Percentiles rank a stretch among this genome's conserved stretches.
Evolutionary conservation across 2,113 vertebrate species (phyloP).

Genomic region (Eulemur rufifrons): DNA sequence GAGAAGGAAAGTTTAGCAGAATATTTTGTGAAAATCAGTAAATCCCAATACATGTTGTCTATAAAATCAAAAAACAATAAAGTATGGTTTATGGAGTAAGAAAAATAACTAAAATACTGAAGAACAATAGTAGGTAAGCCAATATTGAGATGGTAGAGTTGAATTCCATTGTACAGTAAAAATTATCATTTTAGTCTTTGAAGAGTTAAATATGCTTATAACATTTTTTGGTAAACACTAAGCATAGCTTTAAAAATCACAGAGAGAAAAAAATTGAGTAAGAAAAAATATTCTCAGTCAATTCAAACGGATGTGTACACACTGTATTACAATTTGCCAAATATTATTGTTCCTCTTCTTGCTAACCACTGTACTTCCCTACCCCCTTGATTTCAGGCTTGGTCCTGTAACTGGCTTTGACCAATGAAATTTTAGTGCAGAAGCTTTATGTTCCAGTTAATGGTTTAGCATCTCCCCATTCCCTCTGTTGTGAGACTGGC

Average conservation of each 20-base stretch:
- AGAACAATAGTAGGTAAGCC: not conserved
- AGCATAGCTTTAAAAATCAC: not conserved
- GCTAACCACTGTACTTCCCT: not conserved
- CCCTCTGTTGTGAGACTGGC: not conserved
- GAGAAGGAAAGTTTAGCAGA: not conserved
- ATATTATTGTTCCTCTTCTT: not conserved
- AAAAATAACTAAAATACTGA: constrained; percentile 1
- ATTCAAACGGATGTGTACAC: not conserved
- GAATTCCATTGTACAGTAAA: not conserved
- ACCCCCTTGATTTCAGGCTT: not conserved
- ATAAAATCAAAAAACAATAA: not conserved
- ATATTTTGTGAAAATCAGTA: not conserved
- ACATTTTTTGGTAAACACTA: not conserved
- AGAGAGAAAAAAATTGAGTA: not conserved
- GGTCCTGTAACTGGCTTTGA: not conserved
- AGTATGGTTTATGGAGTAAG: not conserved
- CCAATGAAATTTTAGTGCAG: not conserved
- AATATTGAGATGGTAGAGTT: not conserved
- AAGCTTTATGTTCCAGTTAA: not conserved
- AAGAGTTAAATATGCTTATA: not conserved
- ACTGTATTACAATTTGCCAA: too few relatives aligned
- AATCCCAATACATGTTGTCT: not conserved
- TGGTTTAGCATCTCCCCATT: not conserved
- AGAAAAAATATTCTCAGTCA: not conserved
- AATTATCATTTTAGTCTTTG: not conserved